Base-by-base conservation (phyloP, 2,797 vertebrate genomes). In the Xiphophorus birchmanni region DNA sequence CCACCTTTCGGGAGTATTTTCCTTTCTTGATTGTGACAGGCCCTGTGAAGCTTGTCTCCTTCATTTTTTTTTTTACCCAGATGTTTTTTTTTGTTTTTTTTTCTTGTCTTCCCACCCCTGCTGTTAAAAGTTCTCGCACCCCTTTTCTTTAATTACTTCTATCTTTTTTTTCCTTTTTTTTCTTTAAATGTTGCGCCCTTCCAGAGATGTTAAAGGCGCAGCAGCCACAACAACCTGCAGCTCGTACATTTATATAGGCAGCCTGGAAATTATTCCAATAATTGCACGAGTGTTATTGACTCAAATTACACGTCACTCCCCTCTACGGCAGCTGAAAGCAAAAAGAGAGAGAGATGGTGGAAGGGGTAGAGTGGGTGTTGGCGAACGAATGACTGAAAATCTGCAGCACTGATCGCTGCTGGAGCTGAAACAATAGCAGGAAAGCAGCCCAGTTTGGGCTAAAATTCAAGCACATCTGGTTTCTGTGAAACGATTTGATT, bases 11-110 rank as follows among this genome's bases (percentile, higher is more conserved):
- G 96, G 96, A 96, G 96, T 96, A 96, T 97, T 96, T 97, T 97
- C 96, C 96, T 97, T 97, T 96, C 96, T 97, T 96, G 95, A 96
- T 94, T 93, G 94, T 95, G 96, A 95, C 96, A 97, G 98, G 97
- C 97, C 98, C 80, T 75, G 23, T 26, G 9, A 96, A 96, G 96
- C 96, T 96, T 95, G 93, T 95, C 94, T 96, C 95, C 96, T 96
- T 96, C 95, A 94, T 95, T 96, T 95, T 21, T 48, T 6, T 5
- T 13, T 6, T 0, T 2, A 6, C 96, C 96, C 97, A 94, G 96
- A 97, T 96, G 84, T 75, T 84, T 82, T 91, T 88, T 76, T 77
- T 82, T 91, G 87, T 76, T 77, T 77, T 56, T 44, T 50, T 26
- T 10, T 13, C 71, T 65, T 40, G 32, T 65, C 35, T 54, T 69